These are phyloP conservation scores for Heteromyza rotundicornis DNA, from an alignment of 2,888 invertebrate species.

Conservation along the genomic window DNA sequence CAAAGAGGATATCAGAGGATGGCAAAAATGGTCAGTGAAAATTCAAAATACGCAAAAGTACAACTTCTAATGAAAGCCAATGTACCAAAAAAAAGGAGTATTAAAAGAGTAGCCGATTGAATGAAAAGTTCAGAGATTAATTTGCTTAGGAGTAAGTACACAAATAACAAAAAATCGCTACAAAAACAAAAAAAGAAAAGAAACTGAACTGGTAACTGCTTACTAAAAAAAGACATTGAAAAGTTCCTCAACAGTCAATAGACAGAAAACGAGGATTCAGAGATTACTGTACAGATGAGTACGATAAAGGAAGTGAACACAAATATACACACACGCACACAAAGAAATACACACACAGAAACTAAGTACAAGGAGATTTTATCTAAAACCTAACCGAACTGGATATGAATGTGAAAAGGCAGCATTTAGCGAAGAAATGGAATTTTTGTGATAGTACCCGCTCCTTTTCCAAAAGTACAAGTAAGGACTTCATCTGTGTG, in stretches of 20 bases:
- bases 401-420: not conserved
- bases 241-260: too few species aligned
- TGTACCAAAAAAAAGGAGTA: not conserved
- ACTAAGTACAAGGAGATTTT: not conserved
- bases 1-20: not conserved
- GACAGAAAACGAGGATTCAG: too few species aligned
- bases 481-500: not conserved
- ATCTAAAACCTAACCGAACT: not conserved
- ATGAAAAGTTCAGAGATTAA: slow-evolving; percentile 7
- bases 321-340: not conserved
- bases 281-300: not conserved
- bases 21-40: too few species aligned
- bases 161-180: not conserved
- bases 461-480: not conserved
- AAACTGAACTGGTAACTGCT: too few species aligned
- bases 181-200: too few species aligned
- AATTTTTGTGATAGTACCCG: too few species aligned
- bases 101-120: not conserved
- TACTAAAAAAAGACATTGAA: too few species aligned
- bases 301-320: too few species aligned
- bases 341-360: not conserved
- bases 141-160: not conserved
- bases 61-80: too few species aligned
- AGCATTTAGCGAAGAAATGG: not conserved
- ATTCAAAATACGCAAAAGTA: not conserved